Conservation (phyloP, 2,797 vertebrate genomes). For the Cottoperca gobio region DNA sequence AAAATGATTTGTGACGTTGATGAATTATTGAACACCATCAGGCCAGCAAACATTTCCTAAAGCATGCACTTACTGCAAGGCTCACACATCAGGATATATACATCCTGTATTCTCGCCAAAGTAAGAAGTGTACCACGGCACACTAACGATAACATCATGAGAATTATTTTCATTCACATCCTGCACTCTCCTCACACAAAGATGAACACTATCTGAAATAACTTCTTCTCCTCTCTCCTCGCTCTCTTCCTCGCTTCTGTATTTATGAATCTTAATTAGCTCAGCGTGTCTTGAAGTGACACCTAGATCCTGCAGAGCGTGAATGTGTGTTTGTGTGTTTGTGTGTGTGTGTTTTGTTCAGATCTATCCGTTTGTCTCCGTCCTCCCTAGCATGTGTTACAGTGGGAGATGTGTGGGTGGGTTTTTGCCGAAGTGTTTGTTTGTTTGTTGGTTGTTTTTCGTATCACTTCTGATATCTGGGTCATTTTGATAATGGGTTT, state of each 20-base stretch:
- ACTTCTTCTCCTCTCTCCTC: conserved; percentile 6
- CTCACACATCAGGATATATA: conserved; percentile 27
- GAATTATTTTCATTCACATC: conserved; percentile 16
- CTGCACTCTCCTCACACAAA: conserved; percentile 9
- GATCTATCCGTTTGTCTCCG: conserved; percentile 37
- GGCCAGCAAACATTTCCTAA: conserved; percentile 45
- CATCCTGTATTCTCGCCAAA: conserved; percentile 14
- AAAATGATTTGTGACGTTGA: conserved; percentile 67
- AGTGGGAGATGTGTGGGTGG: conserved; percentile 47
- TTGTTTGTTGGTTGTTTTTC: conserved; percentile 64
- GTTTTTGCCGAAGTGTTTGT: conserved; percentile 17
- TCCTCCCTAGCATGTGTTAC: conserved; percentile 39
- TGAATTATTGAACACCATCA: conserved; percentile 72
- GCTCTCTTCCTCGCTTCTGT: conserved; percentile 37
- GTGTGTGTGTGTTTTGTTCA: conserved; percentile 20
- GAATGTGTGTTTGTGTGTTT: conserved; percentile 27
- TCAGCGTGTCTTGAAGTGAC: conserved; percentile 62
- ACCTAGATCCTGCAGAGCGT: conserved; percentile 56
- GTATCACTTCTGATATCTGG: conserved; percentile 63
- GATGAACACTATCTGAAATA: conserved; percentile 22
- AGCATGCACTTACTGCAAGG: conserved; percentile 19
- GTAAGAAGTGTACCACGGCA: background rate
- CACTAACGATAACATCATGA: background rate
- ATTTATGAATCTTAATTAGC: conserved; percentile 75
- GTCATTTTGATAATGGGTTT: conserved; percentile 47